Evolutionary conservation across 1,140 invertebrate genomes (phyloP).

Genomic region (Pseudomyrmex dendroicus): DNA sequence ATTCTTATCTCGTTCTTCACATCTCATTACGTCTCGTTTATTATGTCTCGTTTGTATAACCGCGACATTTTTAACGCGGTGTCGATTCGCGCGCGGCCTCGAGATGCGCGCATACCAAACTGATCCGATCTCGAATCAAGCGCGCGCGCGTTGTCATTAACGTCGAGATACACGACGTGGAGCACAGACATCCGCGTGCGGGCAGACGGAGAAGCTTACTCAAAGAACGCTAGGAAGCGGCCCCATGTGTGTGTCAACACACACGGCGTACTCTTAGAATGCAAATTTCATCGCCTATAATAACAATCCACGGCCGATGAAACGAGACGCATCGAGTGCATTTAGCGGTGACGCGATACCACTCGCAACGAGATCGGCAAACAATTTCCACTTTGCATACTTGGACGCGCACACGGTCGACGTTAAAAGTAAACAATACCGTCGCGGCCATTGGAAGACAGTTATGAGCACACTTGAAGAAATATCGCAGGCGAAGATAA

Average conservation of each 20-base stretch:
- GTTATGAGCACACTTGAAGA: slow-evolving; percentile 48
- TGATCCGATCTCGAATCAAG: slow-evolving; percentile 39
- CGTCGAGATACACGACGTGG: slow-evolving; percentile 39
- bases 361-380: slow-evolving; percentile 38
- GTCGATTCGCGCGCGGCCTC: slow-evolving; percentile 5
- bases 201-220: slow-evolving; percentile 15
- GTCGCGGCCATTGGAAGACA: not conserved
- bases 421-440: slow-evolving; percentile 31
- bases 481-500: slow-evolving; percentile 29
- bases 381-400: slow-evolving; percentile 21
- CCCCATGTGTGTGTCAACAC: slow-evolving; percentile 8
- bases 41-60: not conserved
- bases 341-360: slow-evolving; percentile 46
- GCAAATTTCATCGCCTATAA: slow-evolving; percentile 42
- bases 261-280: slow-evolving; percentile 9
- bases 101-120: slow-evolving; percentile 12
- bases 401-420: slow-evolving; percentile 1
- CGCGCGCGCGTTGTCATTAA: slow-evolving; percentile 40
- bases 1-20: not conserved
- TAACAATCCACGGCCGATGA: slow-evolving; percentile 12
- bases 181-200: not conserved
- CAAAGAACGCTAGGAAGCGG: not conserved
- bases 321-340: slow-evolving; percentile 32
- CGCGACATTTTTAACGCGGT: slow-evolving; percentile 25
- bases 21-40: slow-evolving; percentile 11